These are phyloP conservation scores for Enteromius treurensis DNA, from an alignment of 2,797 vertebrate species.

Conservation along the genomic window DNA sequence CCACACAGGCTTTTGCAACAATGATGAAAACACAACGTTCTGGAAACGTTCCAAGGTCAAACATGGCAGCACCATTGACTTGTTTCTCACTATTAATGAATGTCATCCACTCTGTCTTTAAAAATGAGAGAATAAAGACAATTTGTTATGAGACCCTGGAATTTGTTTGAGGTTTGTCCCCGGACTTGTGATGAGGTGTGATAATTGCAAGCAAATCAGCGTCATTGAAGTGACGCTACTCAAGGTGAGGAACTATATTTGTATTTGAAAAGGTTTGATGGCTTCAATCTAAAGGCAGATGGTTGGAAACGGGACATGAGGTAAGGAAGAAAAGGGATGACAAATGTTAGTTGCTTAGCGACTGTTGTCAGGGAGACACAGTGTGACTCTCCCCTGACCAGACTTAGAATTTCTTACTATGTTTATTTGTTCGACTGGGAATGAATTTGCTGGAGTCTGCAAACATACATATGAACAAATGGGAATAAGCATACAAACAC, in stretches of 20 bases:
- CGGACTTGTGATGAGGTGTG: neutral
- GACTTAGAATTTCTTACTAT: conserved; percentile 70
- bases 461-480: conserved; percentile 37
- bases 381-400: conserved; percentile 76
- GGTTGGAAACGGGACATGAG: conserved; percentile 60
- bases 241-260: conserved; percentile 56
- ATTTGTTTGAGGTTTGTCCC: conserved; percentile 17
- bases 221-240: conserved; percentile 20
- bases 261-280: conserved; percentile 62
- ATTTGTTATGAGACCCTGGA: conserved; percentile 43
- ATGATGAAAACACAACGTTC: conserved; percentile 60
- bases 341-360: conserved; percentile 81
- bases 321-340: conserved; percentile 74
- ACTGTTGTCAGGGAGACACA: conserved; percentile 83
- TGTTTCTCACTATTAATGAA: conserved; percentile 66
- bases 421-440: conserved; percentile 62
- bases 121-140: conserved; percentile 59
- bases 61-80: conserved; percentile 60
- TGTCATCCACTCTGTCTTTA: conserved; percentile 67
- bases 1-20: conserved; percentile 64
- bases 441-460: conserved; percentile 38
- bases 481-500: neutral
- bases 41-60: conserved; percentile 66
- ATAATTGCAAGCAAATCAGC: conserved; percentile 3
- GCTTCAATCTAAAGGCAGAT: conserved; percentile 67